Evolutionary conservation across 2,797 vertebrate species (phyloP).

Genomic region (Cryptoblepharus egeriae): DNA sequence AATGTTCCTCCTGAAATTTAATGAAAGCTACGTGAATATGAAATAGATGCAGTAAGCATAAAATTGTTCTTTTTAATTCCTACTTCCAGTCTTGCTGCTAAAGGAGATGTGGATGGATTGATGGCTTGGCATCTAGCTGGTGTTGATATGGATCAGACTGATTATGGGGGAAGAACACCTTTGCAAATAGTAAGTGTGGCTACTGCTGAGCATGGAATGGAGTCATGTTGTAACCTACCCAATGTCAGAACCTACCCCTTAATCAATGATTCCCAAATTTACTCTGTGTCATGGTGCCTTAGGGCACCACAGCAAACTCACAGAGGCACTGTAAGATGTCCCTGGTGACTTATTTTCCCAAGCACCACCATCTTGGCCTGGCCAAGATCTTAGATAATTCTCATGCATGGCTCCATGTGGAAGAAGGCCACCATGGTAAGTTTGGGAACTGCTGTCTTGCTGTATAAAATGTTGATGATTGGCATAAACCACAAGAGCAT

Average conservation of each 20-base stretch:
- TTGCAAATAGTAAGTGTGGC: conserved; percentile 81
- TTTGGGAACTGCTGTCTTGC: too few relatives aligned
- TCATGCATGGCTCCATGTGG: too few relatives aligned
- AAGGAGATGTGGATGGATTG: conserved; percentile 83
- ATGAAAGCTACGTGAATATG: background rate
- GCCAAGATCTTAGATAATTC: too few relatives aligned
- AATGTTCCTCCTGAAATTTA: background rate
- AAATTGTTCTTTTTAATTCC: background rate
- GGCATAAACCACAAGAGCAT: background rate
- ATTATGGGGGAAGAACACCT: conserved; percentile 85
- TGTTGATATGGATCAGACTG: conserved; percentile 78
- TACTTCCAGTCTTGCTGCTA: conserved; percentile 81
- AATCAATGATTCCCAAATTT: too few relatives aligned
- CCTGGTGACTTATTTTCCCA: too few relatives aligned
- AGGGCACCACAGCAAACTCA: too few relatives aligned
- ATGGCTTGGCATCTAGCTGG: conserved; percentile 87
- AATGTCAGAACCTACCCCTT: background rate
- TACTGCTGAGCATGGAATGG: background rate
- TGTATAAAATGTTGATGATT: background rate
- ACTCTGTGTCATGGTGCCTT: too few relatives aligned
- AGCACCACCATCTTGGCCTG: too few relatives aligned
- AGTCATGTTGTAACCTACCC: too few relatives aligned
- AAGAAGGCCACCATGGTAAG: too few relatives aligned
- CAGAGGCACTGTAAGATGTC: too few relatives aligned
- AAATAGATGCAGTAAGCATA: too few relatives aligned